A percentile compares a stretch with the other conserved stretches of the same genome.
These are phyloP conservation scores for Phrynosoma blainvillii DNA, from an alignment of 2,113 vertebrate species.

Conservation along the genomic window DNA sequence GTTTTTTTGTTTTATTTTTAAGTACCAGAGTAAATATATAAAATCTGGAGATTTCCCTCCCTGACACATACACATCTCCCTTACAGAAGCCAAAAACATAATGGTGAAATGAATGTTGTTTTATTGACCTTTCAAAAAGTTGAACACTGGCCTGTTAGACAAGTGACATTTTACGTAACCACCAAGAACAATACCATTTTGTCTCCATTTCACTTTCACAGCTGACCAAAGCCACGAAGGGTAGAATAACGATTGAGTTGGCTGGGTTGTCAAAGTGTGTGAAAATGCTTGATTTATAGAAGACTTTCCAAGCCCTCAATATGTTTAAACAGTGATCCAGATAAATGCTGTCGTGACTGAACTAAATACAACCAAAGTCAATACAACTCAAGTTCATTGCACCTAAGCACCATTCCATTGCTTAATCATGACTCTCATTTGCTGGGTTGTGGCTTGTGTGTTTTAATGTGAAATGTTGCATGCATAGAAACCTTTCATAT, in stretches of 20 bases:
- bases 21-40: background rate
- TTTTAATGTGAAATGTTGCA: background rate
- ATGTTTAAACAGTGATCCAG: background rate
- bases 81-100: conserved; percentile 46
- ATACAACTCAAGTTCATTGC: background rate
- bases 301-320: background rate
- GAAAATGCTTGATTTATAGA: background rate
- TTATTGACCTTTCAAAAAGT: conserved; percentile 58
- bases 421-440: background rate
- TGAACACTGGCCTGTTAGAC: conserved; percentile 19
- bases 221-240: background rate
- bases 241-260: background rate
- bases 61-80: conserved; percentile 4
- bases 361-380: background rate
- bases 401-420: background rate
- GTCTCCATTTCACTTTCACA: conserved; percentile 52
- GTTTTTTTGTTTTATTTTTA: too few relatives aligned
- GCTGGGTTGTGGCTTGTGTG: background rate
- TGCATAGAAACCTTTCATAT: conserved; percentile 8
- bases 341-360: background rate
- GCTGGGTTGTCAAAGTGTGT: background rate
- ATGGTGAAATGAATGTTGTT: conserved; percentile 39
- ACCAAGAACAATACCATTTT: conserved; percentile 56
- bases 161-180: conserved; percentile 59
- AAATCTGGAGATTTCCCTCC: background rate